Evolutionary conservation across 2,797 vertebrate genomes (phyloP).

Genomic region (Lerista edwardsae): DNA sequence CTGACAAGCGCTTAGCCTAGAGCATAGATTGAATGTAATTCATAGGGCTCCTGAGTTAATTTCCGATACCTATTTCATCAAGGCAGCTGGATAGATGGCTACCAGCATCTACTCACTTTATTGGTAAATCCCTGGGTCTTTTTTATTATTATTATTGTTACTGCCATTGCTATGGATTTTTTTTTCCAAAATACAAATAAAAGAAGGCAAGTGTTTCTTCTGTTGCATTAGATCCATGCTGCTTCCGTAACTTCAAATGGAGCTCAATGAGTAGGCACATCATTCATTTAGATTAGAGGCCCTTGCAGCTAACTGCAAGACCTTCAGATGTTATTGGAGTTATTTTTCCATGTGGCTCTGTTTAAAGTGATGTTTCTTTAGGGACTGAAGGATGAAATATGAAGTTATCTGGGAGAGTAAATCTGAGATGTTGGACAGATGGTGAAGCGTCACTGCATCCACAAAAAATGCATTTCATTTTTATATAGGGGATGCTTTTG

Average conservation of each 20-base stretch:
- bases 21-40: conserved; percentile 86
- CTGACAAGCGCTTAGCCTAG: conserved; percentile 85
- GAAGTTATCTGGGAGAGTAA: conserved; percentile 84
- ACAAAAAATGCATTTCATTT: conserved; percentile 82
- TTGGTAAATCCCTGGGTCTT: conserved; percentile 74
- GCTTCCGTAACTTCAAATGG: conserved; percentile 76
- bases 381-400: conserved; percentile 83
- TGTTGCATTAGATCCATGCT: conserved; percentile 59
- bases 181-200: background rate
- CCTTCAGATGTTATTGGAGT: conserved; percentile 87
- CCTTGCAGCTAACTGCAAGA: conserved; percentile 77
- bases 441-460: conserved; percentile 77
- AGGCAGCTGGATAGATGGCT: conserved; percentile 77
- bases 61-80: conserved; percentile 84
- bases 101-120: conserved; percentile 76
- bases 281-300: conserved; percentile 78
- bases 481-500: conserved; percentile 77
- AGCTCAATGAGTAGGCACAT: conserved; percentile 72
- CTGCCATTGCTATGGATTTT: conserved; percentile 50
- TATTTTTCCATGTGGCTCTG: conserved; percentile 78
- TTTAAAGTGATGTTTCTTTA: conserved; percentile 82
- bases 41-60: conserved; percentile 82
- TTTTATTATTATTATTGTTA: conserved; percentile 58
- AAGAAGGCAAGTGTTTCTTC: conserved; percentile 39
- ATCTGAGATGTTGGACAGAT: conserved; percentile 87